Conservation (phyloP, 2,888 invertebrate genomes). For the Junonia oenone region DNA sequence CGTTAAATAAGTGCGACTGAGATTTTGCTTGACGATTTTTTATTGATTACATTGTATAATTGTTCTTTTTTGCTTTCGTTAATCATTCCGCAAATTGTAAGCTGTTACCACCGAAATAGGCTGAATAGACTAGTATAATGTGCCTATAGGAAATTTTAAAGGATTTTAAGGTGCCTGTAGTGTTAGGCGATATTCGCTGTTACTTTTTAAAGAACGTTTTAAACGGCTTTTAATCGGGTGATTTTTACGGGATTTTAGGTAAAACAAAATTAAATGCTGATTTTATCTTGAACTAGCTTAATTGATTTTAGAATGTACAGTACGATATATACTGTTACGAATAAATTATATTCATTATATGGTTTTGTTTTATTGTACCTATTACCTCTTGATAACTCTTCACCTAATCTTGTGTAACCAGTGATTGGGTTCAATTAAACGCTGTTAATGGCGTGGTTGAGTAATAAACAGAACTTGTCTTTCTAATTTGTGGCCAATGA, state of each 20-base stretch:
- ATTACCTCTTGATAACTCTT: neutral
- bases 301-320: slow-evolving; percentile 53
- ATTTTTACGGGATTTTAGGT: slow-evolving; percentile 52
- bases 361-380: slow-evolving; percentile 5
- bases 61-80: neutral
- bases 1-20: neutral
- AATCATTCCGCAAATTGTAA: neutral
- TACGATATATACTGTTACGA: slow-evolving; percentile 31
- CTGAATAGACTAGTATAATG: slow-evolving; percentile 20
- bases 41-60: neutral
- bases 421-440: too few species aligned
- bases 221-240: slow-evolving; percentile 43
- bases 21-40: slow-evolving; percentile 14
- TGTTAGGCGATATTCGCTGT: slow-evolving; percentile 29
- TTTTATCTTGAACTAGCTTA: slow-evolving; percentile 45
- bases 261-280: slow-evolving; percentile 43
- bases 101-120: neutral
- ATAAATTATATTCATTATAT: slow-evolving; percentile 35
- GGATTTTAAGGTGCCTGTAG: slow-evolving; percentile 49
- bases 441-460: too few species aligned
- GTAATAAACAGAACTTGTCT: too few species aligned
- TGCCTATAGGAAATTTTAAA: slow-evolving; percentile 56
- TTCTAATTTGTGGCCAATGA: too few species aligned
- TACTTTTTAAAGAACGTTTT: slow-evolving; percentile 33
- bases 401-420: too few species aligned